These are phyloP conservation scores for Gonatopus flavifemur DNA, from an alignment of 1,140 invertebrate species.

Conservation along the genomic window DNA sequence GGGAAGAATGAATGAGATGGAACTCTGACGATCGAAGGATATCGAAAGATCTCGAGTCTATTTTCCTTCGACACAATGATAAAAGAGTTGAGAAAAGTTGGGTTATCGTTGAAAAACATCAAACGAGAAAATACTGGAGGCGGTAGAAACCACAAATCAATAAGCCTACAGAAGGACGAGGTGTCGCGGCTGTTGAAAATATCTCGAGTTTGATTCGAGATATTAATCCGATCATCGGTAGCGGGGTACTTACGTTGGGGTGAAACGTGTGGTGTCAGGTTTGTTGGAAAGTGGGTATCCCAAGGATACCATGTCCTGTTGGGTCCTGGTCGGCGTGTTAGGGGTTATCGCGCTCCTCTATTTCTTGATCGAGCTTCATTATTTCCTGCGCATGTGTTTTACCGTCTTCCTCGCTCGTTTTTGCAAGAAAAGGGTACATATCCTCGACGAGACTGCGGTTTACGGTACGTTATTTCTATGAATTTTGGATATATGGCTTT, in stretches of 20 bases:
- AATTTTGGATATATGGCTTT: no score
- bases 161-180: constrained; percentile 35
- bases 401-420: constrained; percentile 65
- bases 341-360: constrained; percentile 61
- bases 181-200: constrained; percentile 18
- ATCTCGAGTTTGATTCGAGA: constrained; percentile 22
- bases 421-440: constrained; percentile 64
- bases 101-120: no score
- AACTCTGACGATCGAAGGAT: no score
- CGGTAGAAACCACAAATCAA: constrained; percentile 42
- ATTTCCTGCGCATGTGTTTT: constrained; percentile 68
- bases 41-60: no score
- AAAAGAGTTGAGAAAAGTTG: no score
- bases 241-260: no score
- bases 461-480: constrained; percentile 63
- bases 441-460: constrained; percentile 67
- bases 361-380: constrained; percentile 66
- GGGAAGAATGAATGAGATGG: no score
- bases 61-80: no score
- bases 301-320: constrained; percentile 52
- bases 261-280: no score
- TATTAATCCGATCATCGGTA: no score
- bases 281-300: constrained; percentile 1
- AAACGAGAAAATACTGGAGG: no score
- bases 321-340: constrained; percentile 53